Base-by-base conservation (phyloP, 2,113 vertebrate genomes). In the Phyllostomus hastatus region DNA sequence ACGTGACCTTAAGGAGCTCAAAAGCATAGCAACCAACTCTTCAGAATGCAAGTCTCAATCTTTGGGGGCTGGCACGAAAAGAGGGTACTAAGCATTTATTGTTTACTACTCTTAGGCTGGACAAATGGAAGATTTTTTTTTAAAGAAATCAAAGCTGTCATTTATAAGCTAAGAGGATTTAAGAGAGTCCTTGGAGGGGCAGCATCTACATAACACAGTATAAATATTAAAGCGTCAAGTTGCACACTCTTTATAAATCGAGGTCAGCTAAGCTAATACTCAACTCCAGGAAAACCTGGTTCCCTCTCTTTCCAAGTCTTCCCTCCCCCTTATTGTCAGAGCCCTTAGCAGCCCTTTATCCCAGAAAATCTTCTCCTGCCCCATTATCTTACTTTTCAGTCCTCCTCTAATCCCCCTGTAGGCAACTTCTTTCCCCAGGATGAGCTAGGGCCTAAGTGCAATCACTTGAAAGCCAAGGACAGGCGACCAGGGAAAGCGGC, bases 111-210 rank as follows among this genome's bases (percentile, higher is more conserved):
- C 93, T 97, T 87, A 88, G 92, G 87, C 85, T 78, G 90, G 92
- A 97, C 98, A 98, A 98, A 97, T 97, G 94, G 97, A 98, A 98
- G 95, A 94, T 97, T 97, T 98, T 95, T 52, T 83, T 94, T 88
- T 83, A 93, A 93, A 97, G 97, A 97, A 97, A 97, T 97, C 94
- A 94, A 98, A 97, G 92, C 96, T 98, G 97, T 97, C 98, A 98
- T 95, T 98, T 97, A 97, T 97, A 96, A 98, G 96, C 97, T 98
- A 98, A 98, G 98, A 98, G 98, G 98, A 98, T 98, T 98, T 98
- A 93, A 95, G 95, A 94, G 98, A 98, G 95, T 87, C 96, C 82
- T 97, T 94, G 88, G 97, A 98, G 96, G 97, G 97, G 94, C 93
- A 97, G 87, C 35, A 94, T 98, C 97, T 98, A 97, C 59, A 94